Evolutionary conservation across 2,888 invertebrate genomes (phyloP).

Genomic region (Eilema depressum): DNA sequence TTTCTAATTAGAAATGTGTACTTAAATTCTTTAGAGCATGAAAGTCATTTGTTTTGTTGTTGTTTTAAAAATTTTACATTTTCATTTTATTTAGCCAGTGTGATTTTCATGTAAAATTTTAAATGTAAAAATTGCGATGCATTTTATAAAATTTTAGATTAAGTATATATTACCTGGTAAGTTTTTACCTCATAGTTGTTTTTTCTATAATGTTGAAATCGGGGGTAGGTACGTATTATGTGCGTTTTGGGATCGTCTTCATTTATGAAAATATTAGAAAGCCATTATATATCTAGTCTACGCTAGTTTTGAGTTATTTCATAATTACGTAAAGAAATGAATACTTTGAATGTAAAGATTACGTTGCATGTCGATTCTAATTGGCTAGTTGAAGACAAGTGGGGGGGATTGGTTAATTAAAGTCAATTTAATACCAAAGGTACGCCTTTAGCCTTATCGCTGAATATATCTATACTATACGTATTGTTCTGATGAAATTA

Average conservation of each 20-base stretch:
- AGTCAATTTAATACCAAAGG: neutral
- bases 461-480: neutral
- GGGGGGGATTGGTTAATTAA: neutral
- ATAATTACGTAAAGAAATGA: neutral
- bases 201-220: neutral
- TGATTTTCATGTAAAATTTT: neutral
- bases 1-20: constrained; percentile 40
- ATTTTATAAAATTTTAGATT: neutral
- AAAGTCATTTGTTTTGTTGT: constrained; percentile 27
- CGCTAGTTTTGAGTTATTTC: constrained; percentile 11
- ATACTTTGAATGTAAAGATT: neutral
- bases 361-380: neutral
- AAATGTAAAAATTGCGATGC: neutral
- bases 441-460: neutral
- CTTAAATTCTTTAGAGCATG: constrained; percentile 45
- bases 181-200: neutral
- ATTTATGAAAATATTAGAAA: constrained; percentile 19
- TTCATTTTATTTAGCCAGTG: constrained; percentile 4
- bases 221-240: constrained; percentile 19
- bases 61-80: constrained; percentile 21
- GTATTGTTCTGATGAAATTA: neutral
- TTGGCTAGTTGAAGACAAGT: neutral
- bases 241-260: constrained; percentile 6
- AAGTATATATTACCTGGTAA: neutral
- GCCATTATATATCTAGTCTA: constrained; percentile 50